phyloP scores from a whole-genome alignment of 53 echinoderm and acorn worm genomes.

The Actinopyga echinites region DNA sequence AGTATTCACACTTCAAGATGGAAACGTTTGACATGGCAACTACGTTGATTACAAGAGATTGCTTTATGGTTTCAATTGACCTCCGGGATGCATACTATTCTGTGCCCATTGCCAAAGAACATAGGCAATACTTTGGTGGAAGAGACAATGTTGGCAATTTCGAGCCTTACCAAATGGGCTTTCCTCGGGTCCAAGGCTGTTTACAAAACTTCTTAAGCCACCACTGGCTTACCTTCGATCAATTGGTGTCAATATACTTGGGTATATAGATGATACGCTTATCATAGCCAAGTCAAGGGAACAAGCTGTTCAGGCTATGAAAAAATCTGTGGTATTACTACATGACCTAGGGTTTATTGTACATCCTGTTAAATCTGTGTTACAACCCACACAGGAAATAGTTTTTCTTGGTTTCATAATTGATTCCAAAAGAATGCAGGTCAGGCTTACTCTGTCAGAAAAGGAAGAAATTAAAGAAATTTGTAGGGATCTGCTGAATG shows the following conservation, averaged over 20 bases:
- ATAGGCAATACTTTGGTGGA: slow-evolving; percentile 46
- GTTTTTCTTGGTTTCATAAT: slow-evolving; percentile 57
- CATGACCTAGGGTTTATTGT: slow-evolving; percentile 39
- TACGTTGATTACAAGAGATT: slow-evolving; percentile 21
- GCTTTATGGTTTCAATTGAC: slow-evolving; percentile 58
- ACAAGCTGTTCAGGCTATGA: neutral
- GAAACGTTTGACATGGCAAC: slow-evolving; percentile 43
- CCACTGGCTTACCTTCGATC: slow-evolving; percentile 19
- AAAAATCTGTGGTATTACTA: neutral
- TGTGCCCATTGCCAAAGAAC: slow-evolving; percentile 42
- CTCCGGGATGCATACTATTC: slow-evolving; percentile 60
- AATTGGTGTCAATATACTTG: neutral
- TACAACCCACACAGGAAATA: slow-evolving; percentile 51
- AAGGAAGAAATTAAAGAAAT: slow-evolving; percentile 46
- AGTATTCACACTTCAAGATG: slow-evolving; percentile 57
- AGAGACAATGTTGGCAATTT: slow-evolving; percentile 22
- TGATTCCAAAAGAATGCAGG: slow-evolving; percentile 46
- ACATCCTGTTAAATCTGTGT: slow-evolving; percentile 59
- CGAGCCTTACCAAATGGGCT: slow-evolving; percentile 50
- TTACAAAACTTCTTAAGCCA: slow-evolving; percentile 60
- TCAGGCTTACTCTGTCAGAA: slow-evolving; percentile 5
- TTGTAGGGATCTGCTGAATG: slow-evolving; percentile 9
- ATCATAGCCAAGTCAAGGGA: neutral
- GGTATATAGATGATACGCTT: slow-evolving; percentile 41
- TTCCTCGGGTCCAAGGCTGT: slow-evolving; percentile 43